phyloP scores from a whole-genome alignment of 2,888 invertebrate genomes.

The Germaria angustata region DNA sequence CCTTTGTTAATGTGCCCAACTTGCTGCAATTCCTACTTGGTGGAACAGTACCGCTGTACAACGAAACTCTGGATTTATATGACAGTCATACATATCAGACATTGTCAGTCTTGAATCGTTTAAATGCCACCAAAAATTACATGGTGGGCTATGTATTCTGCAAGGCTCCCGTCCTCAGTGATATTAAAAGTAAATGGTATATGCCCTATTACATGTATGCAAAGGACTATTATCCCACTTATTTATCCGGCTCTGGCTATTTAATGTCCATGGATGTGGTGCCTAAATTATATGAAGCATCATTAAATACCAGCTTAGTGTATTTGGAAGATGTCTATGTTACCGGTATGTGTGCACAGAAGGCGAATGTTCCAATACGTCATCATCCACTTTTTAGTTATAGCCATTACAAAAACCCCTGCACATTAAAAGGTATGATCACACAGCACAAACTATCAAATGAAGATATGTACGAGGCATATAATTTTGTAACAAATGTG shows the following conservation, averaged over 20 bases:
- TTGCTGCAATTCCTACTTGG: constrained; percentile 82
- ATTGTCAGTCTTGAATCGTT: constrained; percentile 73
- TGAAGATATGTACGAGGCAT: constrained; percentile 80
- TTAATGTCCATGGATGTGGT: constrained; percentile 86
- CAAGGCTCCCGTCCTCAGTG: constrained; percentile 87
- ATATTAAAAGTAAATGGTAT: constrained; percentile 90
- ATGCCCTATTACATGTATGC: constrained; percentile 89
- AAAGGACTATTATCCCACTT: constrained; percentile 87
- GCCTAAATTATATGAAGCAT: constrained; percentile 84
- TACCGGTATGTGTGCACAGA: constrained; percentile 86
- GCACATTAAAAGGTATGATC: constrained; percentile 81
- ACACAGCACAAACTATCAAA: constrained; percentile 82
- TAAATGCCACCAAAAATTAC: constrained; percentile 80
- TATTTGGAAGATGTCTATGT: constrained; percentile 90
- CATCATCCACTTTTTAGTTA: constrained; percentile 84
- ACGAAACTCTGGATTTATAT: constrained; percentile 77
- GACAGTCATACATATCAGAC: constrained; percentile 74
- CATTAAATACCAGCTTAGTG: constrained; percentile 85
- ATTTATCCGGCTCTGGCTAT: constrained; percentile 91
- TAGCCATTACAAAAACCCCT: constrained; percentile 79
- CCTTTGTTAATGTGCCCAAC: constrained; percentile 89
- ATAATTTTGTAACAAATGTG: constrained; percentile 76
- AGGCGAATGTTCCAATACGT: constrained; percentile 82
- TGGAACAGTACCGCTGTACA: constrained; percentile 79
- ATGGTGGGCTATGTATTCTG: constrained; percentile 90